Evolutionary conservation across 2,797 vertebrate species (phyloP), one percentile per base, ranked within the genome.

Genomic region (Lacerta viridis): DNA sequence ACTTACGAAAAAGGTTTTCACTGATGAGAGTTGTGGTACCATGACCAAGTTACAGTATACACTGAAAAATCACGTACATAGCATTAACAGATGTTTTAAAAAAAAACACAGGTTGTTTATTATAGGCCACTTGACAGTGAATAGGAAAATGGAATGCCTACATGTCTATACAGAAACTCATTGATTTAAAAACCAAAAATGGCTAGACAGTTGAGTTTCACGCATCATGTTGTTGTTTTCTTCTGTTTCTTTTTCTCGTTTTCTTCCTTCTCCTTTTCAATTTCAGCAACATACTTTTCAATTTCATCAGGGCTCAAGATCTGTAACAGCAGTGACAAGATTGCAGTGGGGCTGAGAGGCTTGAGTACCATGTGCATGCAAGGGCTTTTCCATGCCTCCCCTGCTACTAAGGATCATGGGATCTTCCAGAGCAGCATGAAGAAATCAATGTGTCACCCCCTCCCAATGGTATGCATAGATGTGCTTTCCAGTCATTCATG

Each of bases 191-290:
- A 96, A 94, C 88, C 7, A 88, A 95, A 95, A 96, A 92, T 88
- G 72, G 75, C 93, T 92, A 91, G 91, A 78, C 33, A 0, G 68
- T 17, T 36, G 61, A 20, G n/a, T 59, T 91, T 91, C 41, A 80
- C 90, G 86, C 93, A 95, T 97, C 96, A 97, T 13, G 97, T 96
- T 29, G 97, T 96, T 27, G 97, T 95, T 84, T 97, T 97, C 95
- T 98, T 98, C 80, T 97, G 97, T 83, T 97, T 97, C 90, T 97
- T 97, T 96, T 98, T 98, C 89, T 98, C 98, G 0, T 96, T 97
- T 94, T 98, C 98, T 93, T 98, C 98, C 91, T 98, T 98, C 83
- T 98, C 98, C 92, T 98, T 98, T 87, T 98, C 98, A 83, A 98
- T 98, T 91, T 97, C 98, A 50, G 97, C 96, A 64, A 98, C 97